Percentiles rank a stretch among this genome's conserved stretches.
Conservation (phyloP, 2,888 invertebrate genomes). For the Agrotis segetum region DNA sequence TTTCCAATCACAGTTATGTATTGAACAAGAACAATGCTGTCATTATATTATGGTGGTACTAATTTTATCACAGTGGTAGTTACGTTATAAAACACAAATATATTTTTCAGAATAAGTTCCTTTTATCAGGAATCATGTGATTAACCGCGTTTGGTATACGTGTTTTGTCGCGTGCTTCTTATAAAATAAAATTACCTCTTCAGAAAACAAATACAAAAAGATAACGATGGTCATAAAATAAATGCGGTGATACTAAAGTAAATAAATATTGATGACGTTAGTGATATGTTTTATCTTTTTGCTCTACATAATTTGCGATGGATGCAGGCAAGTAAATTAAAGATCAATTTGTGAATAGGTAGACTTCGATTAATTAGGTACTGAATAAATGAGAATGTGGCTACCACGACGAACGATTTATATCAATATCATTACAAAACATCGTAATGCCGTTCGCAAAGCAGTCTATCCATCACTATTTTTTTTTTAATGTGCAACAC, state of each 20-base stretch:
- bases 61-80: not conserved
- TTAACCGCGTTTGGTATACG: not conserved
- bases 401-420: not conserved
- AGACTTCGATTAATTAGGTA: not conserved
- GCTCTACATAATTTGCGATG: not conserved
- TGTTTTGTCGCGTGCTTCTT: slow-evolving; percentile 6
- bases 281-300: slow-evolving; percentile 9
- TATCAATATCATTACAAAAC: slow-evolving; percentile 37
- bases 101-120: slow-evolving; percentile 4
- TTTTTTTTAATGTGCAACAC: slow-evolving; percentile 44
- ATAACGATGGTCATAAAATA: slow-evolving; percentile 27
- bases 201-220: slow-evolving; percentile 23
- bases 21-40: slow-evolving; percentile 56
- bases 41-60: slow-evolving; percentile 28
- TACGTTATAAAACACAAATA: slow-evolving; percentile 9
- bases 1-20: slow-evolving; percentile 53
- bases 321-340: not conserved
- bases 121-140: not conserved
- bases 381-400: not conserved
- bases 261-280: slow-evolving; percentile 10
- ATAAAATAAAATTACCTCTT: slow-evolving; percentile 4
- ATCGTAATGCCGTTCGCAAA: slow-evolving; percentile 22
- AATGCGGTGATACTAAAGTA: slow-evolving; percentile 7
- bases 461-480: slow-evolving; percentile 17
- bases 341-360: not conserved